phyloP scores from a whole-genome alignment of 2,888 invertebrate genomes.

The Drosophila lacicola region DNA sequence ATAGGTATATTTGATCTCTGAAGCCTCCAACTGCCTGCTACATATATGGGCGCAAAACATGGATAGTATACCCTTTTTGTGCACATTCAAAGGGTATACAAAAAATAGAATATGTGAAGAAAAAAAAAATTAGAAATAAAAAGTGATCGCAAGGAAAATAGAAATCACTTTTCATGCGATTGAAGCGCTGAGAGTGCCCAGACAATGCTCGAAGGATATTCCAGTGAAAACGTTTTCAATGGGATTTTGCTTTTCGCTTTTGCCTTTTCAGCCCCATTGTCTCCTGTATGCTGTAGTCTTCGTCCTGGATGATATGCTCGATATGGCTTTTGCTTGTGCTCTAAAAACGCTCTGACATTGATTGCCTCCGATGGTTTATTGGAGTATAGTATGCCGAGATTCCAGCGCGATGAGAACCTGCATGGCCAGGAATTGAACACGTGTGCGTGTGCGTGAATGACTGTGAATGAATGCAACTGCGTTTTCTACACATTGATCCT shows the following conservation, averaged over 20 bases:
- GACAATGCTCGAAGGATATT: slow-evolving; percentile 66
- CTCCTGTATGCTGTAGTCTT: not conserved
- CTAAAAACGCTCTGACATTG: slow-evolving; percentile 70
- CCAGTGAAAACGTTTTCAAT: slow-evolving; percentile 67
- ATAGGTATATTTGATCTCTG: too few species aligned
- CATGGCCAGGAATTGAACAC: slow-evolving; percentile 49
- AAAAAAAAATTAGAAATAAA: not conserved
- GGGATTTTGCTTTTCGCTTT: slow-evolving; percentile 45
- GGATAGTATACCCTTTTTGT: too few species aligned
- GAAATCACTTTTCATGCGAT: slow-evolving; percentile 70
- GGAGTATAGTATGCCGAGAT: slow-evolving; percentile 9
- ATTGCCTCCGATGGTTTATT: slow-evolving; percentile 72
- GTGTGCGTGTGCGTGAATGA: slow-evolving; percentile 39
- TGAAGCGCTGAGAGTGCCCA: slow-evolving; percentile 19
- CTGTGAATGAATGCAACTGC: slow-evolving; percentile 36
- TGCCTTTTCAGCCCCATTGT: slow-evolving; percentile 39
- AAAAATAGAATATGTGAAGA: not conserved
- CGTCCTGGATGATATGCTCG: slow-evolving; percentile 21
- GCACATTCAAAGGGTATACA: too few species aligned
- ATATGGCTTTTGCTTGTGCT: slow-evolving; percentile 64
- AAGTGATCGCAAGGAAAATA: slow-evolving; percentile 16
- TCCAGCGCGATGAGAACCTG: slow-evolving; percentile 32
- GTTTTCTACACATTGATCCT: slow-evolving; percentile 35
- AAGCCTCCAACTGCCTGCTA: too few species aligned
- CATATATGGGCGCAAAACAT: too few species aligned